Percentiles rank a stretch among this genome's conserved stretches.
phyloP scores from a whole-genome alignment of 2,113 vertebrate genomes.

The Motacilla alba region DNA sequence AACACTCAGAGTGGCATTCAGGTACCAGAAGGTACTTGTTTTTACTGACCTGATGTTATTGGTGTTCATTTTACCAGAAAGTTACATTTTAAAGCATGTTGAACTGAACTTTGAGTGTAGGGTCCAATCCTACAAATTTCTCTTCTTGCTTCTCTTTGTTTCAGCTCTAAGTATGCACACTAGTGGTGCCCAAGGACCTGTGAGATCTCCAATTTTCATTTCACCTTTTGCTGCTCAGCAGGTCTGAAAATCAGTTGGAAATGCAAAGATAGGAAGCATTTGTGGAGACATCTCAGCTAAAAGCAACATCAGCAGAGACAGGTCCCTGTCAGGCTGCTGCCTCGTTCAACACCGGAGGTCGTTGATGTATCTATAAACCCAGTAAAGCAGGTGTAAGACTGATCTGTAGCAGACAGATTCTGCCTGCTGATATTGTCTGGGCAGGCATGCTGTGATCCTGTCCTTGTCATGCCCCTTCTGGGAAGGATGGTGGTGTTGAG shows the following conservation, averaged over 20 bases:
- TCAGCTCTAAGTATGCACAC: rapidly evolving
- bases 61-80: background rate
- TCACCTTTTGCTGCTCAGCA: background rate
- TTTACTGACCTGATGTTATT: background rate
- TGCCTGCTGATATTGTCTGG: background rate
- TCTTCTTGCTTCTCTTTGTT: background rate
- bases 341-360: rapidly evolving
- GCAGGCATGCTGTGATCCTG: background rate
- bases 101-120: background rate
- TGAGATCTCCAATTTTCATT: background rate
- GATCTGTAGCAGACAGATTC: background rate
- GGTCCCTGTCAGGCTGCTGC: background rate
- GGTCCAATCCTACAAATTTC: background rate
- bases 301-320: background rate
- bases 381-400: background rate
- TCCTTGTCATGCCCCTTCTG: background rate
- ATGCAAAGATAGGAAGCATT: background rate
- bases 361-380: background rate
- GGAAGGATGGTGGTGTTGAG: background rate
- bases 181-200: background rate
- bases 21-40: background rate
- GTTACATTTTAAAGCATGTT: background rate
- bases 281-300: background rate
- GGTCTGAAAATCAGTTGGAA: background rate
- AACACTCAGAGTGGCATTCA: background rate